Evolutionary conservation across 2,797 vertebrate species (phyloP), one percentile per base, ranked within the genome.

Genomic region (Gila robusta): DNA sequence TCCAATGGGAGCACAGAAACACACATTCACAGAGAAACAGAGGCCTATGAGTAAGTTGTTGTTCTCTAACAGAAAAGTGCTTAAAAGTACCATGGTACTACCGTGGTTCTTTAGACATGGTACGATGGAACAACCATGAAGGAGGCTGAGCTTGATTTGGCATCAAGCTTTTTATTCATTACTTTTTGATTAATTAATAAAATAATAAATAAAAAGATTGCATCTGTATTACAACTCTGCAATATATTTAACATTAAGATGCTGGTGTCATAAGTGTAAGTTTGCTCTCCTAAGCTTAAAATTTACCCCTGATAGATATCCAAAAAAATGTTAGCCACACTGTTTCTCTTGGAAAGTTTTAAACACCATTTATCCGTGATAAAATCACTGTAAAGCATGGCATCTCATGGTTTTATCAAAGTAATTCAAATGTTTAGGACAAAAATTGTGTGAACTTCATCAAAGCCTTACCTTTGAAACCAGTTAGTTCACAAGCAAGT

Each of bases 1-100:
- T 88, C 91, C 93, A 94, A 93, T 92, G 91, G 90, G 89, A 84
- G 89, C 73, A 86, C 76, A 84, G 16, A 76, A 41, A 62, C 77
- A 28, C 44, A 79, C 37, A 76, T 78, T 69, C 81, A 82, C 66
- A 66, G 21, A 74, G 28, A 79, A 35, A 85, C 28, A 78, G 35
- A 83, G 56, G 52, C 69, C 56, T 69, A 71, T 70, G 77, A 79
- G 11, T 74, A 80, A 80, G 54, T 28, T 54, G 77, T 74, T 87
- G 80, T 74, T 81, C 52, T 74, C 26, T 59, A 54, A 80, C 23
- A 32, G 28, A 70, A 39, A 70, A 70, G n/a, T 32, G 41, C 78
- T 49, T 52, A 37, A 37, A 80, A 54, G 47, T 52, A 37, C 12
- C 28, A 35, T 7, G 5, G n/a, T 35, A 32, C 19, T 8, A 66